These are phyloP conservation scores for Pseudeuparius sepicola DNA, from an alignment of 2,888 invertebrate genomes.

Conservation along the genomic window DNA sequence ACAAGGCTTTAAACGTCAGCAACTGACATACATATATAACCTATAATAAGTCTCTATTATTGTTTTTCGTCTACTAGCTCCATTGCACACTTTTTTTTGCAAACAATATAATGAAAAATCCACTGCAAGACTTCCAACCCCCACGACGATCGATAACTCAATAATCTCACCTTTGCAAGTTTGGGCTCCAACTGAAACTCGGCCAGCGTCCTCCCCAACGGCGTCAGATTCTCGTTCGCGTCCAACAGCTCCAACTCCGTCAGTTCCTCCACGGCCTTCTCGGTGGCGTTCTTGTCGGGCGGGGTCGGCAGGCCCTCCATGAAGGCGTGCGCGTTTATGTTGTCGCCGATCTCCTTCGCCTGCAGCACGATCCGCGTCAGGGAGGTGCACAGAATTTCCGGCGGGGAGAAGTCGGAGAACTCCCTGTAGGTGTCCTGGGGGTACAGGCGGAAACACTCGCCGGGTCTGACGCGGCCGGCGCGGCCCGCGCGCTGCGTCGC, in stretches of 20 bases:
- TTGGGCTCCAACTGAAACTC: conserved; percentile 51
- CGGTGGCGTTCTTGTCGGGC: conserved; percentile 44
- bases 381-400: conserved; percentile 52
- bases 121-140: too few relatives aligned
- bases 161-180: conserved; percentile 39
- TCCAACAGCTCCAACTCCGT: conserved; percentile 49
- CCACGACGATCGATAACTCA: too few relatives aligned
- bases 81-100: too few relatives aligned
- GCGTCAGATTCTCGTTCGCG: conserved; percentile 51
- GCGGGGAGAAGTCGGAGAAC: conserved; percentile 45
- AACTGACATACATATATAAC: too few relatives aligned
- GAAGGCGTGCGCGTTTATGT: conserved; percentile 48
- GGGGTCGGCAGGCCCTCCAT: conserved; percentile 52
- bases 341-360: conserved; percentile 50
- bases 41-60: too few relatives aligned
- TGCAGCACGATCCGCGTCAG: conserved; percentile 47
- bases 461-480: conserved; percentile 56
- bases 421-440: conserved; percentile 42
- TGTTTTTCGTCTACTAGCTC: too few relatives aligned
- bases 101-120: too few relatives aligned
- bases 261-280: conserved; percentile 50
- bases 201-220: conserved; percentile 44
- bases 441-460: conserved; percentile 49
- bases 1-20: too few relatives aligned
- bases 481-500: conserved; percentile 55